Evolutionary conservation across 2,888 invertebrate genomes (phyloP).

Genomic region (Apotomis turbidana): DNA sequence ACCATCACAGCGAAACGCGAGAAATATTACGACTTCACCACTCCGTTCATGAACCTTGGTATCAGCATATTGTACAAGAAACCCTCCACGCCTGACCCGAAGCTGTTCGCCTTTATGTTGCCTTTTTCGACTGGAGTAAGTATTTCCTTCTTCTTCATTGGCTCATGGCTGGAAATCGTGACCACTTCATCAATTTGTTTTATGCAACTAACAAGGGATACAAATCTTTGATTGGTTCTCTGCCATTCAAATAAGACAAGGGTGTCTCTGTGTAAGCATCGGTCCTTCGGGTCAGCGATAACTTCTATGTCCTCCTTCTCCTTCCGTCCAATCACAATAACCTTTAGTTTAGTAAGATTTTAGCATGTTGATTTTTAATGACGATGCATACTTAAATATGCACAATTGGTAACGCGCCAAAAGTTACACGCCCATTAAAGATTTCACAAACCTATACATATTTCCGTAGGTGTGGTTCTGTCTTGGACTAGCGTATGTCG

Average conservation of each 20-base stretch:
- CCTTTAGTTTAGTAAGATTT: too few relatives aligned
- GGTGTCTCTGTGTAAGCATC: too few relatives aligned
- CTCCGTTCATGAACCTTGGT: conserved; percentile 97
- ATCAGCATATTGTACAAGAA: conserved; percentile 95
- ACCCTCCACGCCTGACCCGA: conserved; percentile 92
- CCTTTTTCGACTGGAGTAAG: conserved; percentile 90
- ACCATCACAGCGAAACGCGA: conserved; percentile 95
- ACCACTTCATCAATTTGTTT: not conserved
- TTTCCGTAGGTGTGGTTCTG: conserved; percentile 89
- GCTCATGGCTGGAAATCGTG: too few relatives aligned
- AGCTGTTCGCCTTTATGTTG: conserved; percentile 94
- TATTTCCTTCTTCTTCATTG: not conserved
- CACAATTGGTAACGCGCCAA: not conserved
- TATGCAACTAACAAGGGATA: too few relatives aligned
- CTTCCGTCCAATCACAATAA: too few relatives aligned
- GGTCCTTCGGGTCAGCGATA: too few relatives aligned
- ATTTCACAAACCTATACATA: not conserved
- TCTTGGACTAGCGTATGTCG: conserved; percentile 91
- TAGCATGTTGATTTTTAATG: too few relatives aligned
- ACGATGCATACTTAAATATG: too few relatives aligned
- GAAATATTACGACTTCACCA: conserved; percentile 95
- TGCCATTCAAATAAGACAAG: too few relatives aligned
- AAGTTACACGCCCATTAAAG: not conserved
- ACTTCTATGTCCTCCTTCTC: too few relatives aligned
- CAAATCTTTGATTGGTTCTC: too few relatives aligned